Conservation (phyloP, 1,140 invertebrate species). For the Apis dorsata region DNA sequence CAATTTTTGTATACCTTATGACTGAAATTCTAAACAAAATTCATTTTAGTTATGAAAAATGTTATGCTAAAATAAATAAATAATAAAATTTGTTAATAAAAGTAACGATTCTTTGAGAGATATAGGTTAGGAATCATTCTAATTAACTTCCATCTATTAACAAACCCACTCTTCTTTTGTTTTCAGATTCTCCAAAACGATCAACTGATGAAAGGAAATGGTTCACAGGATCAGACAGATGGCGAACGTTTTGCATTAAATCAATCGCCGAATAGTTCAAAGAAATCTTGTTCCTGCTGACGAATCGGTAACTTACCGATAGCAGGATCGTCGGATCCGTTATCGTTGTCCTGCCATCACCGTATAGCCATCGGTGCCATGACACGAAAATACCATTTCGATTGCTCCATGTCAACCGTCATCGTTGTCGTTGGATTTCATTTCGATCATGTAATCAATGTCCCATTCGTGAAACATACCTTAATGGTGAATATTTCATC, state of each 20-base stretch:
- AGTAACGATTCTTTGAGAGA: no score
- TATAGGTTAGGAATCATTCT: no score
- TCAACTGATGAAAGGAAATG: constrained; percentile 84
- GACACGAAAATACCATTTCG: constrained; percentile 7
- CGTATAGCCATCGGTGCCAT: constrained; percentile 39
- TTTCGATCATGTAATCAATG: background rate
- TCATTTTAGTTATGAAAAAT: no score
- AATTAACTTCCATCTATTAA: background rate
- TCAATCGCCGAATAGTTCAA: constrained; percentile 80
- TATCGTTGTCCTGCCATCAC: constrained; percentile 25
- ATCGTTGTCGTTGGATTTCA: background rate
- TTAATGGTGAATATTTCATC: background rate
- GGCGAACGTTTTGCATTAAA: constrained; percentile 83
- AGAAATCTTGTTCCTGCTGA: constrained; percentile 85
- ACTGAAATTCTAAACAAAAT: no score
- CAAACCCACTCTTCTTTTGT: background rate
- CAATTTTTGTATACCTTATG: no score
- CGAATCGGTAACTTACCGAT: constrained; percentile 64
- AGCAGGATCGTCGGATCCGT: constrained; percentile 26
- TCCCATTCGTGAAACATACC: background rate
- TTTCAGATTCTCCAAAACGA: constrained; percentile 86
- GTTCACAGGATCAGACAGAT: constrained; percentile 80
- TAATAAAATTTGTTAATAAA: no score
- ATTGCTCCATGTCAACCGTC: background rate
- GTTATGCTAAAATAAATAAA: no score